Percentiles rank a stretch among this genome's conserved stretches.
These are phyloP conservation scores for Pantelozetes paolii DNA, from an alignment of 2,888 invertebrate genomes.

Conservation along the genomic window DNA sequence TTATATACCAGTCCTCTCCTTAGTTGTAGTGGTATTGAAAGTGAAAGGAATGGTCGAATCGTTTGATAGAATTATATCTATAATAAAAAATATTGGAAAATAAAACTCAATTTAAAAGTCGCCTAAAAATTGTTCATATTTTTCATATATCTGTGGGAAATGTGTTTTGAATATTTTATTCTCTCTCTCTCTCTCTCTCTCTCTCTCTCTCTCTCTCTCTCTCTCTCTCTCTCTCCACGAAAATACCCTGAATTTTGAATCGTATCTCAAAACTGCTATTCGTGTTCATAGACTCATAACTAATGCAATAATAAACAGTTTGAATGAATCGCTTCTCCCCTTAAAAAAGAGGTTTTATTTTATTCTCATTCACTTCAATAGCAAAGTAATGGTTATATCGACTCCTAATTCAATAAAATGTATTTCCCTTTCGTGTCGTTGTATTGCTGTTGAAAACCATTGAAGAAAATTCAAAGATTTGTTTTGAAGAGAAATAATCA, in stretches of 20 bases:
- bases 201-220: constrained; percentile 5
- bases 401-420: not conserved
- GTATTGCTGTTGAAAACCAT: not conserved
- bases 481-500: not conserved
- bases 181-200: constrained; percentile 6
- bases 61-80: constrained; percentile 1
- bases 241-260: not conserved
- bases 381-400: constrained; percentile 7
- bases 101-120: constrained; percentile 19
- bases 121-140: not conserved
- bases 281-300: not conserved
- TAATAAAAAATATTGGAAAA: not conserved
- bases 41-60: not conserved
- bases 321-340: not conserved
- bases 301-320: constrained; percentile 13
- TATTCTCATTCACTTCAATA: constrained; percentile 1
- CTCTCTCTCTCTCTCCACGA: not conserved
- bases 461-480: not conserved
- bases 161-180: not conserved
- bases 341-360: not conserved
- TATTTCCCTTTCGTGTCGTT: not conserved
- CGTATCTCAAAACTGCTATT: not conserved
- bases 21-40: not conserved
- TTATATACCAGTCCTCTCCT: not conserved
- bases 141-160: not conserved